phyloP scores from a whole-genome alignment of 1,140 invertebrate species.

The Drosophila biarmipes region DNA sequence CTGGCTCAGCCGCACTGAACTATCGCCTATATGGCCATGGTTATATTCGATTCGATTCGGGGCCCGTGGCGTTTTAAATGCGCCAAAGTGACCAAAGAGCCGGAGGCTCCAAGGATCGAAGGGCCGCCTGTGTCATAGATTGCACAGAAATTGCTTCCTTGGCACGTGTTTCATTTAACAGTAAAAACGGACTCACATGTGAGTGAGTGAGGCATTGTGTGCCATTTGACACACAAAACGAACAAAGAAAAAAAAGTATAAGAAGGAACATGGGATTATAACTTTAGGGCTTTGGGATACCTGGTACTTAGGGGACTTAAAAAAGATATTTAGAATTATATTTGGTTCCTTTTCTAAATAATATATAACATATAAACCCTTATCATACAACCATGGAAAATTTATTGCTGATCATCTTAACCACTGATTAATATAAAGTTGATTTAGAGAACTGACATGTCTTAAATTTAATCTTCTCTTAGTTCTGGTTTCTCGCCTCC shows the following conservation, averaged over 20 bases:
- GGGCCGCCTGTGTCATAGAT: conserved; percentile 60
- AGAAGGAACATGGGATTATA: too few species aligned
- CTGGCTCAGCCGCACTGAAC: conserved; percentile 15
- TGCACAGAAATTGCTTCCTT: conserved; percentile 80
- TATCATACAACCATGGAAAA: too few species aligned
- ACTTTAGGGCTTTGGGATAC: neutral
- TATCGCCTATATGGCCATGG: conserved; percentile 19
- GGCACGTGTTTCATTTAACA: conserved; percentile 81
- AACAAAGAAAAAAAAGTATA: conserved; percentile 1
- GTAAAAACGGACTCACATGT: conserved; percentile 59
- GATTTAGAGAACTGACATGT: too few species aligned
- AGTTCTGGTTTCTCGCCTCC: neutral
- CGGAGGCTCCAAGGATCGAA: conserved; percentile 38
- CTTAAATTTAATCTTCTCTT: neutral
- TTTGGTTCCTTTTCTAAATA: too few species aligned
- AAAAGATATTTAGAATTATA: too few species aligned
- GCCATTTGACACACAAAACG: conserved; percentile 48
- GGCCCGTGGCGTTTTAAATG: conserved; percentile 66
- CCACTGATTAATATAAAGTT: too few species aligned
- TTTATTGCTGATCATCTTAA: too few species aligned
- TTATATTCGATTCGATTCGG: conserved; percentile 9
- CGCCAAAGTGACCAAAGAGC: conserved; percentile 60
- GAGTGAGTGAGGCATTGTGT: conserved; percentile 61
- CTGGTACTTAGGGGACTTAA: neutral
- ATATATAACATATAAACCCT: too few species aligned